Evolutionary conservation across 2,113 vertebrate species (phyloP).

Genomic region (Sceloporus undulatus): DNA sequence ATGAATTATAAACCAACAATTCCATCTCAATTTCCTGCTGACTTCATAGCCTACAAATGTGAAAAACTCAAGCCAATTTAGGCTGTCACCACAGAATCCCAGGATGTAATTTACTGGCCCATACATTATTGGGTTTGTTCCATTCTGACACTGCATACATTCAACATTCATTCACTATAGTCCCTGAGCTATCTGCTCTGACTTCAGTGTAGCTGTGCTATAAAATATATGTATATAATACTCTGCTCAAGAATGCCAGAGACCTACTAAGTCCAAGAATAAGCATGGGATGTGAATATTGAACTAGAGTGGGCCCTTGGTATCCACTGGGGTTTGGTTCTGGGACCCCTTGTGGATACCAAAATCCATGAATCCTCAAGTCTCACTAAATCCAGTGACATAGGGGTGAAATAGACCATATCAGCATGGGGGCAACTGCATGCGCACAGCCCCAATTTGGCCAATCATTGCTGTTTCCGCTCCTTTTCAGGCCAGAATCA

Average conservation of each 20-base stretch:
- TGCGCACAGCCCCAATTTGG: too few species aligned
- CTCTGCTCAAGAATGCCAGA: not conserved
- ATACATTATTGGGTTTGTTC: not conserved
- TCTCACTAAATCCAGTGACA: too few species aligned
- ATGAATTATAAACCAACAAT: constrained; percentile 30
- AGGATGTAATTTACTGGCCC: constrained; percentile 9
- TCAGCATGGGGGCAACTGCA: too few species aligned
- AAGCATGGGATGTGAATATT: too few species aligned
- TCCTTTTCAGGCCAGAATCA: too few species aligned
- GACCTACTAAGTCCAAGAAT: not conserved
- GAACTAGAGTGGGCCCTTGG: not conserved
- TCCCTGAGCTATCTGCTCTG: not conserved
- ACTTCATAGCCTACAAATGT: constrained; percentile 13
- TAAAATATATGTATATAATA: not conserved
- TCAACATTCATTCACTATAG: not conserved
- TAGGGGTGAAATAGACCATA: too few species aligned
- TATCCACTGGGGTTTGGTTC: too few species aligned
- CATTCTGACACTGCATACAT: constrained; percentile 29
- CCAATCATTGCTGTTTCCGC: too few species aligned
- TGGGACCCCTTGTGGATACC: too few species aligned
- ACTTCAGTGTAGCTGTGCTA: not conserved
- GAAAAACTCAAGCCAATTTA: constrained; percentile 5
- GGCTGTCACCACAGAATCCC: not conserved
- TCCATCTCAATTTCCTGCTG: not conserved
- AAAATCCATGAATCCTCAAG: too few species aligned